Base-by-base conservation (phyloP, 2,888 invertebrate species). In the Rambutsinella grinnellia region DNA sequence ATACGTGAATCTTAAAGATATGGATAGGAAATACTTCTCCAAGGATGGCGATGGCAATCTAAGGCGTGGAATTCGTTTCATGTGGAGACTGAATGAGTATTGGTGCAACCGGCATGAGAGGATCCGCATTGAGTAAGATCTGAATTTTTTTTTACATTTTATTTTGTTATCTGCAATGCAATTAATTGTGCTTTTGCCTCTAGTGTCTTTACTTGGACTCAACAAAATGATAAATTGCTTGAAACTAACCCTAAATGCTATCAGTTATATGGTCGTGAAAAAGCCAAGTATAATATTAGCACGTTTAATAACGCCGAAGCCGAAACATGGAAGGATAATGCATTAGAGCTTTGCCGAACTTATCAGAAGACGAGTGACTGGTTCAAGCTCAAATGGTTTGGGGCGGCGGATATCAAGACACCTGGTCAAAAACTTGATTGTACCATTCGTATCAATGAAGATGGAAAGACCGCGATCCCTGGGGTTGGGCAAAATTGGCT, bases 361-460 rank as follows among this genome's bases (percentile, higher is more conserved):
- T n/a, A n/a, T n/a, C n/a, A 70, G n/a, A 27, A 28, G 1, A 17
- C 62, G 2, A n/a, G 6, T 5, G 53, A 62, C 24, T 61, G 70
- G 61, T 2, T 70, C 1, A 21, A n/a, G 13, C 54, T 46, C 0
- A 26, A 15, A 5, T 70, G 70, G 70, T 61, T 47, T 27, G 63
- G 69, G 0, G 56, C 65, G 3, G 53, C 62, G 13, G 57, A 57
- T 26, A 58, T 69, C 21, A 69, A 66, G n/a, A n/a, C n/a, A n/a
- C n/a, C n/a, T n/a, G n/a, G n/a, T n/a, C n/a, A n/a, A n/a, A n/a
- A n/a, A n/a, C n/a, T n/a, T n/a, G n/a, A n/a, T n/a, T n/a, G n/a
- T n/a, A n/a, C n/a, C n/a, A n/a, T n/a, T n/a, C n/a, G n/a, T n/a
- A n/a, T n/a, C n/a, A n/a, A n/a, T n/a, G n/a, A n/a, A n/a, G n/a